phyloP scores from a whole-genome alignment of 2,888 invertebrate genomes.

The Adineta ricciae region DNA sequence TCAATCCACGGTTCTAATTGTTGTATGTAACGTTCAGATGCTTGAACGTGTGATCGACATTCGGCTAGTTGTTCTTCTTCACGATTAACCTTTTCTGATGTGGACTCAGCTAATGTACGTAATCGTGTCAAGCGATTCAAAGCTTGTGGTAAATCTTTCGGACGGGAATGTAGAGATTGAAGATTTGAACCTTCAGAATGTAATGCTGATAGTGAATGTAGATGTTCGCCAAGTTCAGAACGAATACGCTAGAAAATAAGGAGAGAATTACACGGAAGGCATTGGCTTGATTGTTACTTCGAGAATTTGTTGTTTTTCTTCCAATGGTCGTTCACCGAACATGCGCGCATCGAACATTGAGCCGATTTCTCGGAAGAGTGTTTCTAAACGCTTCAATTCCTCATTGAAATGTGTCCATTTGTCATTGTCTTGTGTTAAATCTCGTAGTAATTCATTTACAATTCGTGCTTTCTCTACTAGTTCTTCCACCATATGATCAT shows the following conservation, averaged over 20 bases:
- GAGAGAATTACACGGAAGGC: background rate
- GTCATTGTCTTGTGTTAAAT: background rate
- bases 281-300: background rate
- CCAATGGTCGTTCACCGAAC: background rate
- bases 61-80: background rate
- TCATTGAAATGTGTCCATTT: background rate
- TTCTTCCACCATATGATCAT: background rate
- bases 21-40: background rate
- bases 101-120: background rate
- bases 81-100: background rate
- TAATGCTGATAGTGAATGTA: slow-evolving; percentile 1
- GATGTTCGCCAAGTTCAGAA: background rate
- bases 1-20: slow-evolving; percentile 14
- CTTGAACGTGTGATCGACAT: slow-evolving; percentile 16
- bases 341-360: background rate
- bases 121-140: background rate
- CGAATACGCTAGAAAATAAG: background rate
- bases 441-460: background rate
- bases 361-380: background rate
- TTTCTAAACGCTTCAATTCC: slow-evolving; percentile 12
- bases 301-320: background rate
- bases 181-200: background rate
- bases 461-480: background rate
- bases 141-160: background rate
- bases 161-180: background rate